Conservation (phyloP, 2,797 vertebrate species). For the Gymnothorax reevesii region DNA sequence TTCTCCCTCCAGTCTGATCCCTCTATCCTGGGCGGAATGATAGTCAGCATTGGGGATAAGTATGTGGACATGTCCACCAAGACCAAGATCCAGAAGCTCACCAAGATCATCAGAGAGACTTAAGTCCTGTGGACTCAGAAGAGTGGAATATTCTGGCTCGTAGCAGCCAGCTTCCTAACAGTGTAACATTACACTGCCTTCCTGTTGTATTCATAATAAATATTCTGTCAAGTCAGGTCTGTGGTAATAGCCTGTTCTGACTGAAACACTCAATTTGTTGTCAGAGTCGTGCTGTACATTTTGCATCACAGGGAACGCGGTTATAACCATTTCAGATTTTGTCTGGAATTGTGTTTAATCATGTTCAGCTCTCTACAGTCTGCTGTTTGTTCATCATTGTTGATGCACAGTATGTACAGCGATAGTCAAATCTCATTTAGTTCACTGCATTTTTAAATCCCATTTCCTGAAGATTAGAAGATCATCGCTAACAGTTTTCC, state of each 20-base stretch:
- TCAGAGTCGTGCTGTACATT: neutral
- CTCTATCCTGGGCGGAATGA: slow-evolving; percentile 91
- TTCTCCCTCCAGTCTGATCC: slow-evolving; percentile 76
- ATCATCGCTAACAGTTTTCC: too few relatives aligned
- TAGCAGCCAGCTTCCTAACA: neutral
- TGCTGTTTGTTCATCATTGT: too few relatives aligned
- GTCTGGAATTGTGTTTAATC: neutral
- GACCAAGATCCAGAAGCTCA: slow-evolving; percentile 92
- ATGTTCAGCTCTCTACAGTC: too few relatives aligned
- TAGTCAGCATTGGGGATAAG: slow-evolving; percentile 92
- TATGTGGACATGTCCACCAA: slow-evolving; percentile 83
- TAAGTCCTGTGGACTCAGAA: slow-evolving; percentile 50
- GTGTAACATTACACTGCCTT: slow-evolving; percentile 24
- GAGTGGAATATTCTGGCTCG: neutral
- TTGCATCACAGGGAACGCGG: slow-evolving; percentile 48
- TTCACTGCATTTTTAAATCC: too few relatives aligned
- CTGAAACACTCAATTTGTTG: slow-evolving; percentile 39
- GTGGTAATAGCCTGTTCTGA: slow-evolving; percentile 3
- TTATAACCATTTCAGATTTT: neutral
- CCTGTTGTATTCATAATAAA: slow-evolving; percentile 52
- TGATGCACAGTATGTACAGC: too few relatives aligned
- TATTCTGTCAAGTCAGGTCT: slow-evolving; percentile 11
- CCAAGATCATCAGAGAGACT: slow-evolving; percentile 80
- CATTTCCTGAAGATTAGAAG: too few relatives aligned
- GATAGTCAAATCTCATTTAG: too few relatives aligned